Percentiles rank a stretch among this genome's conserved stretches.
These are phyloP conservation scores for Protophormia terraenovae DNA, from an alignment of 2,888 invertebrate species.

Conservation along the genomic window DNA sequence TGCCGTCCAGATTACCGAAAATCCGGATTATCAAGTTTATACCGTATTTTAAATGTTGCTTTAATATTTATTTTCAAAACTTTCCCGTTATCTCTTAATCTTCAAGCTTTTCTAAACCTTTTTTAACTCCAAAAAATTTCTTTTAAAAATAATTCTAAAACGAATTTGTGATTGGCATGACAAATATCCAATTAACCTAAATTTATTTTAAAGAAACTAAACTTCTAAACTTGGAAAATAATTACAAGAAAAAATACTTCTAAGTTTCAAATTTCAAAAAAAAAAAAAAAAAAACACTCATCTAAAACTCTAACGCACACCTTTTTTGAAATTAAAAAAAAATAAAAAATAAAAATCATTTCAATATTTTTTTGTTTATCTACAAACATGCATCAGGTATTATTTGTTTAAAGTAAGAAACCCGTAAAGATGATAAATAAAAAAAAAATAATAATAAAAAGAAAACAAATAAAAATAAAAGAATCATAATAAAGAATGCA, in stretches of 20 bases:
- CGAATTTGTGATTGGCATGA: conserved; percentile 23
- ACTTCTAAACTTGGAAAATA: neutral
- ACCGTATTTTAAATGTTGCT: no score
- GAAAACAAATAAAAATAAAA: conserved; percentile 26
- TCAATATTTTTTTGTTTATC: conserved; percentile 39
- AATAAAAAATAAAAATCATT: conserved; percentile 19
- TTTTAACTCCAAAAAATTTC: neutral
- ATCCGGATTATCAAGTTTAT: no score
- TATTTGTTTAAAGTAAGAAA: conserved; percentile 30
- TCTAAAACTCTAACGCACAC: neutral
- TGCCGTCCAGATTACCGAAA: no score
- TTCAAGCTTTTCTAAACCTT: neutral
- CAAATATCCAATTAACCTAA: conserved; percentile 57
- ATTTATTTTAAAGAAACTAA: neutral
- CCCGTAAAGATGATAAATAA: neutral
- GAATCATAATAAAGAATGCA: conserved; percentile 59
- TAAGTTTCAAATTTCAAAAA: conserved; percentile 33
- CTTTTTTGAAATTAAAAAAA: conserved; percentile 2
- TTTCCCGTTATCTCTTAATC: neutral
- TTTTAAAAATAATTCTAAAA: neutral
- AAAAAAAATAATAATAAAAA: conserved; percentile 13
- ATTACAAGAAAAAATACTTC: neutral
- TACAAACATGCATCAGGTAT: conserved; percentile 50
- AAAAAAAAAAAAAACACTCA: neutral
- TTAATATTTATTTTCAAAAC: no score